Conservation (phyloP, 2,888 invertebrate genomes). For the Lycocerus yunnanus region DNA sequence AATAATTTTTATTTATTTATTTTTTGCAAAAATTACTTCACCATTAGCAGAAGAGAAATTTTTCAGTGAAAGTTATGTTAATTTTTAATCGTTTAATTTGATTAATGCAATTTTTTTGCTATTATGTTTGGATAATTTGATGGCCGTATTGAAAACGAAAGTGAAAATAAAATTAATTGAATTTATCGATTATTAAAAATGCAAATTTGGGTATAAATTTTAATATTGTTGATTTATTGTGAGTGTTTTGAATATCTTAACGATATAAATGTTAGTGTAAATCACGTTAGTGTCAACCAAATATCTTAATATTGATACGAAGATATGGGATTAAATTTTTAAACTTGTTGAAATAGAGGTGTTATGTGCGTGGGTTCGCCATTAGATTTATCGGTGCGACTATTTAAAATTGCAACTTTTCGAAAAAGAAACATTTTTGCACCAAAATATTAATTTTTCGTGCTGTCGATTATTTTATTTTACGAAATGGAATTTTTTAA, state of each 20-base stretch:
- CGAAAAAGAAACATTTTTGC: not conserved
- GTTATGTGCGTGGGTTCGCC: not conserved
- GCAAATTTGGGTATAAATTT: conserved; percentile 6
- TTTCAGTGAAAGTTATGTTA: not conserved
- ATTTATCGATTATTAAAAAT: conserved; percentile 4
- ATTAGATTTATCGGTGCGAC: not conserved
- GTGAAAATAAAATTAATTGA: conserved; percentile 7
- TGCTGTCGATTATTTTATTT: no score
- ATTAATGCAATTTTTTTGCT: conserved; percentile 1
- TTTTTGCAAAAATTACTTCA: not conserved
- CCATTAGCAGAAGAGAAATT: not conserved
- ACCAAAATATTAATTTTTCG: not conserved
- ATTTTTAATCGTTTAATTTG: conserved; percentile 1
- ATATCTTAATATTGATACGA: conserved; percentile 4
- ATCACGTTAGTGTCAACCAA: not conserved
- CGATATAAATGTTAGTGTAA: not conserved
- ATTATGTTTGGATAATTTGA: not conserved
- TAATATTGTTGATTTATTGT: conserved; percentile 3
- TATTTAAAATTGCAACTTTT: not conserved
- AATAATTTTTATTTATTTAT: not conserved
- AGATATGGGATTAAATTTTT: conserved; percentile 2
- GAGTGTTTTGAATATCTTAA: not conserved
- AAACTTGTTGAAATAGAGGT: not conserved
- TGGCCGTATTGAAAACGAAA: conserved; percentile 7
- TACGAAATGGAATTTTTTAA: not conserved